Percentiles rank a stretch among this genome's conserved stretches.
phyloP scores from a whole-genome alignment of 2,113 vertebrate genomes.

The Ictalurus furcatus region DNA sequence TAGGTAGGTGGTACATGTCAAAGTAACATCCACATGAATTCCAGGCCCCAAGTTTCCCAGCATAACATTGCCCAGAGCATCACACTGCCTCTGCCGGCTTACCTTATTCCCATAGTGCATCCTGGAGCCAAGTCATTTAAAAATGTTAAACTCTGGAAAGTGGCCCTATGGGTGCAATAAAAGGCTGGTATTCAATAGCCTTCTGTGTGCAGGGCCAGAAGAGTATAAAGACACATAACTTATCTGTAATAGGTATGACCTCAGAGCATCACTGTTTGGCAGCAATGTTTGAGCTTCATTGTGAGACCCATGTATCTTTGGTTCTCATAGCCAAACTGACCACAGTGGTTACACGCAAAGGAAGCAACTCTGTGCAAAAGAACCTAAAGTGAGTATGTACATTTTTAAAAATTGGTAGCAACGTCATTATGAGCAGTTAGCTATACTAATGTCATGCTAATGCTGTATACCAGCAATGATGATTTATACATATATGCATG shows the following conservation, averaged over 20 bases:
- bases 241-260: conserved; percentile 32
- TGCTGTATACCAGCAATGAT: no score
- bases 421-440: not conserved
- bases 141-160: not conserved
- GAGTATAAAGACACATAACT: conserved; percentile 27
- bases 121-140: not conserved
- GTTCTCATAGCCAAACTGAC: not conserved
- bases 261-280: conserved; percentile 40
- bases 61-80: no score
- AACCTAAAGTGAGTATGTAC: conserved; percentile 23
- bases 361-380: conserved; percentile 20
- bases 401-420: not conserved
- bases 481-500: not conserved
- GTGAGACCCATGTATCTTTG: conserved; percentile 14
- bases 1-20: no score
- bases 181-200: conserved; percentile 5
- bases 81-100: not conserved
- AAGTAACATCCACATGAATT: no score
- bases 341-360: conserved; percentile 1
- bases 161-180: not conserved
- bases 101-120: no score
- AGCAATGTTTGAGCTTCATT: conserved; percentile 15
- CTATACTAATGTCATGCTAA: not conserved
- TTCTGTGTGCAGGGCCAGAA: not conserved
- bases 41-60: no score